Conservation (phyloP, 2,797 vertebrate species). For the Anniella stebbinsi region DNA sequence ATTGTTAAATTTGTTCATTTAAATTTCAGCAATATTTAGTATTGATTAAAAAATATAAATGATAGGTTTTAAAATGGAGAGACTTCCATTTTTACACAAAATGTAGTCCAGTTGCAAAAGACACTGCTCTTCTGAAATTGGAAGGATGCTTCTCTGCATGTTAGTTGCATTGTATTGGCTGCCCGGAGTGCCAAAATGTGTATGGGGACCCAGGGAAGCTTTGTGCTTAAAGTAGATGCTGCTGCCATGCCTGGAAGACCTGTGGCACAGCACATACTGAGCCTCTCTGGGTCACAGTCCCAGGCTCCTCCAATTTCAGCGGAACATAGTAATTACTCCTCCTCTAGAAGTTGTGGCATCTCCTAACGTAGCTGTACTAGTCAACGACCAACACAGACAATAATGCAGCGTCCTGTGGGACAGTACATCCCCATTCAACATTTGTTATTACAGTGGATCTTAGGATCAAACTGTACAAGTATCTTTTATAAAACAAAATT, state of each 20-base stretch:
- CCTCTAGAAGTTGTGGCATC: neutral
- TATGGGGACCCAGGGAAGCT: neutral
- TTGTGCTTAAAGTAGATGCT: neutral
- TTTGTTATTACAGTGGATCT: neutral
- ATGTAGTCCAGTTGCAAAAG: neutral
- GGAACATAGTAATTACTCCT: neutral
- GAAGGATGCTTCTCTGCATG: neutral
- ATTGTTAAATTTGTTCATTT: neutral
- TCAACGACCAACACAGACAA: neutral
- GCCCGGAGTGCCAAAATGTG: neutral
- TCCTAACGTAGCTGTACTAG: neutral
- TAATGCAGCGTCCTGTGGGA: neutral
- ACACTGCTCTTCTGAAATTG: neutral
- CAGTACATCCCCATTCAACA: neutral
- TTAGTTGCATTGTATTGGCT: neutral
- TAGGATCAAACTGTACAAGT: neutral
- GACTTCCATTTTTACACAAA: neutral
- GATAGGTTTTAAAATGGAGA: neutral
- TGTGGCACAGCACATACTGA: neutral
- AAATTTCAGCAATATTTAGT: neutral
- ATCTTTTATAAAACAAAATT: constrained; percentile 15
- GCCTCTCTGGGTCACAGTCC: neutral
- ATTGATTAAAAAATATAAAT: neutral
- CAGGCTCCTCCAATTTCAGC: neutral
- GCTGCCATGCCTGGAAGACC: too few relatives aligned